Evolutionary conservation across 1,140 invertebrate genomes (phyloP).

Genomic region (Leptinotarsa undecemlineata): DNA sequence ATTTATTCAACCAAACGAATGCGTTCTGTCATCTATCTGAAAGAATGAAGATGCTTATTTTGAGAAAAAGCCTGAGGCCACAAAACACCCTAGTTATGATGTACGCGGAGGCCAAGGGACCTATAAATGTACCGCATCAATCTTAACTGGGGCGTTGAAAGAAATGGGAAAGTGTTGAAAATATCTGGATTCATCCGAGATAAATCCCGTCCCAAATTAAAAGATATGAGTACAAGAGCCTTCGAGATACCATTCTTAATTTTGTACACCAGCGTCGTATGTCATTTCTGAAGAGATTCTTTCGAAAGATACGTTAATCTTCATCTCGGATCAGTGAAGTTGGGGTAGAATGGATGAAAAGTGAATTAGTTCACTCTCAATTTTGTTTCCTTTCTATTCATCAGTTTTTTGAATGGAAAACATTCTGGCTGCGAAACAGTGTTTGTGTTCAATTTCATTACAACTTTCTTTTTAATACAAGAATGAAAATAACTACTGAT

Average conservation of each 20-base stretch:
- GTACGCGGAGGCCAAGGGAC: neutral
- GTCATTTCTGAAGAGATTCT: too few relatives aligned
- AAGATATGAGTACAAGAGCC: neutral
- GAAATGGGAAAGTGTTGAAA: neutral
- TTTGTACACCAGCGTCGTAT: neutral
- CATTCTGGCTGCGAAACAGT: too few relatives aligned
- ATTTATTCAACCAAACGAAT: too few relatives aligned
- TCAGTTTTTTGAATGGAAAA: too few relatives aligned
- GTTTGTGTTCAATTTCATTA: too few relatives aligned
- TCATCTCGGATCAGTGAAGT: neutral
- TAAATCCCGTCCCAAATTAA: neutral
- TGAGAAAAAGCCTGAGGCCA: neutral
- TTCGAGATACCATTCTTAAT: neutral
- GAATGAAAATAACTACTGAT: too few relatives aligned
- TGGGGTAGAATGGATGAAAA: too few relatives aligned
- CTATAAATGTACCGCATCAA: slow-evolving; percentile 2
- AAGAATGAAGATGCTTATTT: too few relatives aligned
- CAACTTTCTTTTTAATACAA: too few relatives aligned
- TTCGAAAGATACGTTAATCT: neutral
- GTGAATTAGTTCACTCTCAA: too few relatives aligned
- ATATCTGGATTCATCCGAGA: neutral
- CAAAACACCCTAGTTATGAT: slow-evolving; percentile 3
- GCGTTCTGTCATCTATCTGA: too few relatives aligned
- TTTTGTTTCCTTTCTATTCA: too few relatives aligned
- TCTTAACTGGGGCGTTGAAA: neutral